Conservation (phyloP, 2,797 vertebrate genomes). For the Argentina silus region DNA sequence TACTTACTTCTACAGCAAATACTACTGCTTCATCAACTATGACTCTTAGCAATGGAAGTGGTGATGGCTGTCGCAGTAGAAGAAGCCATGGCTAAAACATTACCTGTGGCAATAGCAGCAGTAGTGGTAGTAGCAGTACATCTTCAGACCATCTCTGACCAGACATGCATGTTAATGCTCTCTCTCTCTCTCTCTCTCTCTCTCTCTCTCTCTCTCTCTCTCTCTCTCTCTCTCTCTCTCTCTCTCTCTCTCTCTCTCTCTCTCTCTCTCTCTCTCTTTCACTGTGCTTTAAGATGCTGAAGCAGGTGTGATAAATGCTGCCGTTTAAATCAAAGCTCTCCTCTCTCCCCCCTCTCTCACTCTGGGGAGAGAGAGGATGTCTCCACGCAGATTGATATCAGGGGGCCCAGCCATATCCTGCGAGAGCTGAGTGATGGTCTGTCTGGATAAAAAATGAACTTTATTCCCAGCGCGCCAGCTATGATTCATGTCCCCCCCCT, state of each 20-base stretch:
- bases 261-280: background rate
- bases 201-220: slow-evolving; percentile 6
- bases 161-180: slow-evolving; percentile 52
- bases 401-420: slow-evolving; percentile 65
- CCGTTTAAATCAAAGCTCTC: slow-evolving; percentile 76
- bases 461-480: slow-evolving; percentile 69
- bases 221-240: slow-evolving; percentile 17
- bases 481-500: slow-evolving; percentile 71
- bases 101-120: slow-evolving; percentile 19
- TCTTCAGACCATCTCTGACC: slow-evolving; percentile 39
- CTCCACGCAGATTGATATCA: slow-evolving; percentile 78
- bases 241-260: background rate
- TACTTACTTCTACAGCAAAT: background rate
- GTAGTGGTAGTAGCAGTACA: slow-evolving; percentile 25
- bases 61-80: background rate
- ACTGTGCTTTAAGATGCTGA: slow-evolving; percentile 63
- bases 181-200: background rate
- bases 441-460: slow-evolving; percentile 81
- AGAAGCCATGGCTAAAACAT: slow-evolving; percentile 10
- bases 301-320: slow-evolving; percentile 78
- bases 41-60: background rate
- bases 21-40: background rate
- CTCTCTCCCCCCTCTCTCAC: slow-evolving; percentile 46
- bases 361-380: slow-evolving; percentile 69
- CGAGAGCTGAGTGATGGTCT: slow-evolving; percentile 77